Conservation (phyloP, 2,797 vertebrate genomes). For the Novumbra hubbsi region DNA sequence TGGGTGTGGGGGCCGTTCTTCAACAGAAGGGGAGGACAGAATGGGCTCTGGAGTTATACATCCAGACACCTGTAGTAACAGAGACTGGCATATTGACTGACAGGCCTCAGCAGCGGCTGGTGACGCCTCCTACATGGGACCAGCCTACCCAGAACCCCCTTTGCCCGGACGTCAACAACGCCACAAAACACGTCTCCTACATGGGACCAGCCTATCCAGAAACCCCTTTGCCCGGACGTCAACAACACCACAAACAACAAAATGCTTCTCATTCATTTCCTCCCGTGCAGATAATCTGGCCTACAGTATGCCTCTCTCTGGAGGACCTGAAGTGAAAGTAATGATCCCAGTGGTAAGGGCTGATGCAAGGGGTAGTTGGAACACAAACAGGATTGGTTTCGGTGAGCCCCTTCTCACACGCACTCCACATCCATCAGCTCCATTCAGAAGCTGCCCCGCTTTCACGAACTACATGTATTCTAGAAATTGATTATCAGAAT, state of each 20-base stretch:
- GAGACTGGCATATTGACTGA: not conserved
- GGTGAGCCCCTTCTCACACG: slow-evolving; percentile 34
- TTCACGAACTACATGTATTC: slow-evolving; percentile 21
- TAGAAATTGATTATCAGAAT: not conserved
- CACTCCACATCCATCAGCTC: slow-evolving; percentile 47
- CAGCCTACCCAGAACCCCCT: slow-evolving; percentile 18
- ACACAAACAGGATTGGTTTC: slow-evolving; percentile 38
- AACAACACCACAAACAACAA: not conserved
- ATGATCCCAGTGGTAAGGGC: slow-evolving; percentile 45
- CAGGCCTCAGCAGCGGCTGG: slow-evolving; percentile 11
- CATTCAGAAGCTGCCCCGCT: slow-evolving; percentile 21
- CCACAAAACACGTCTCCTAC: not conserved
- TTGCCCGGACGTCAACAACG: slow-evolving; percentile 32
- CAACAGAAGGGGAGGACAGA: not conserved
- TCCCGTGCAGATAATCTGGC: not conserved
- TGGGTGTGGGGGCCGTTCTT: not conserved
- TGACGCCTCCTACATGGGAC: not conserved
- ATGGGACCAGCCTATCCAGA: slow-evolving; percentile 18
- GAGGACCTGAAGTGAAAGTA: slow-evolving; percentile 57
- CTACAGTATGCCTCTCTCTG: not conserved
- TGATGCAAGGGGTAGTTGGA: slow-evolving; percentile 19
- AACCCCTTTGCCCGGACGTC: slow-evolving; percentile 25
- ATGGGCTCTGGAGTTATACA: not conserved
- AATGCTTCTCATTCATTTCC: not conserved
- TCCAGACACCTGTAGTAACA: not conserved